phyloP scores from a whole-genome alignment of 2,113 vertebrate genomes.

The Scytalopus superciliaris region DNA sequence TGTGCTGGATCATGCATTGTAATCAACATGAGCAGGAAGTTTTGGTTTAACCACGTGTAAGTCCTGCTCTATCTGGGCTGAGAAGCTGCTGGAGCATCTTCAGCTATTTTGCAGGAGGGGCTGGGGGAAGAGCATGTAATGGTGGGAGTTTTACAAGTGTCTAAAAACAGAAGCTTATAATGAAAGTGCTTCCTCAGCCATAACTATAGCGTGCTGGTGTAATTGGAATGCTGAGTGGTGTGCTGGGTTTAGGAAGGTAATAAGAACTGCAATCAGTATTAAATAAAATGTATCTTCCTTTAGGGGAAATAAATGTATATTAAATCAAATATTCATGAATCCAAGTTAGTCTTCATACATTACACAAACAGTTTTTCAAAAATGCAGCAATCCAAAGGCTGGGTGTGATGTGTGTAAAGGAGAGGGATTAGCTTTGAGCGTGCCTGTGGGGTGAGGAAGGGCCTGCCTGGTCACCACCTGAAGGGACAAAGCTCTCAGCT shows the following conservation, averaged over 20 bases:
- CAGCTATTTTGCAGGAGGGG: neutral
- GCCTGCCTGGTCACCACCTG: neutral
- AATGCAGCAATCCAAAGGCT: neutral
- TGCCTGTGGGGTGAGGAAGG: neutral
- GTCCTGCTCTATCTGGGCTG: neutral
- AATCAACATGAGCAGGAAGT: accelerated
- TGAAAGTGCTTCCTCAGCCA: constrained; percentile 70
- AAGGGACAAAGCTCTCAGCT: neutral
- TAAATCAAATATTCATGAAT: constrained; percentile 71
- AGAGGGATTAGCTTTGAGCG: neutral
- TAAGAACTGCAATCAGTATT: constrained; percentile 73
- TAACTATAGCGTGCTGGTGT: constrained; percentile 44
- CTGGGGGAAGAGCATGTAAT: neutral
- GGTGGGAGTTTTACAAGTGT: constrained; percentile 48
- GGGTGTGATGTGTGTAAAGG: neutral
- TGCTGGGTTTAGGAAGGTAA: constrained; percentile 65
- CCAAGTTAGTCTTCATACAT: constrained; percentile 46
- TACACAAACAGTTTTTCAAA: constrained; percentile 56
- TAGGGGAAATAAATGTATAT: constrained; percentile 67
- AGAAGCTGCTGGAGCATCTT: neutral
- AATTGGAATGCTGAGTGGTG: constrained; percentile 70
- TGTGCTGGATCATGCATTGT: neutral
- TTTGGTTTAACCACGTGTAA: neutral
- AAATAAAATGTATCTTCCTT: constrained; percentile 74
- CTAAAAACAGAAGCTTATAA: constrained; percentile 60